These are phyloP conservation scores for Silurus meridionalis DNA, from an alignment of 2,113 vertebrate species.

Conservation along the genomic window DNA sequence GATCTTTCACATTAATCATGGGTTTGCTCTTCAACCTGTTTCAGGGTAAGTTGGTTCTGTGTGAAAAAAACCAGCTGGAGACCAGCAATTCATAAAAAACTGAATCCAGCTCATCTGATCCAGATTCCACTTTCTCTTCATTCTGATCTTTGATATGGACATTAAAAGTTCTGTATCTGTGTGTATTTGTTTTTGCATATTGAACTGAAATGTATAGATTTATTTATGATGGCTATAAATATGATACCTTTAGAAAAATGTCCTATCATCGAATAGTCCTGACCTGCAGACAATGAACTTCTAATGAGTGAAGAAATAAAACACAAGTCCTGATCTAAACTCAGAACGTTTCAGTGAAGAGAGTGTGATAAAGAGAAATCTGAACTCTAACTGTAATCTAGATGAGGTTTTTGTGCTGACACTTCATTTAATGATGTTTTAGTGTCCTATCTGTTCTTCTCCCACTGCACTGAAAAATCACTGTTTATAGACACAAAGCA, in stretches of 20 bases:
- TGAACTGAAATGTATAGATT: background rate
- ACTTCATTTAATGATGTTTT: background rate
- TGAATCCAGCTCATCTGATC: background rate
- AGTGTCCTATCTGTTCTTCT: background rate
- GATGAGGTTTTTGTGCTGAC: background rate
- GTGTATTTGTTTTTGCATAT: background rate
- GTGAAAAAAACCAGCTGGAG: no score
- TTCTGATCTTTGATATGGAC: background rate
- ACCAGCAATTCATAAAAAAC: background rate
- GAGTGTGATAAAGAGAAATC: background rate
- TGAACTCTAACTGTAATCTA: background rate
- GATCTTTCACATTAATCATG: no score
- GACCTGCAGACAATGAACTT: background rate
- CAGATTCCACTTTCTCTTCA: background rate
- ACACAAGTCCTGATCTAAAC: background rate
- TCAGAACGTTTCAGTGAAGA: background rate
- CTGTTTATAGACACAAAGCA: conserved; percentile 44
- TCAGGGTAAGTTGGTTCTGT: no score
- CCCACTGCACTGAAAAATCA: conserved; percentile 9
- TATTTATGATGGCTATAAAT: background rate
- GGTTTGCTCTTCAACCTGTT: no score
- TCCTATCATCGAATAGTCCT: no score
- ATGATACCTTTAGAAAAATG: background rate
- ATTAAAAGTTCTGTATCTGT: background rate
- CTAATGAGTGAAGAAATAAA: background rate